Base-by-base conservation (phyloP, 35 echinoderm and acorn worm species). In the Lytechinus variegatus region DNA sequence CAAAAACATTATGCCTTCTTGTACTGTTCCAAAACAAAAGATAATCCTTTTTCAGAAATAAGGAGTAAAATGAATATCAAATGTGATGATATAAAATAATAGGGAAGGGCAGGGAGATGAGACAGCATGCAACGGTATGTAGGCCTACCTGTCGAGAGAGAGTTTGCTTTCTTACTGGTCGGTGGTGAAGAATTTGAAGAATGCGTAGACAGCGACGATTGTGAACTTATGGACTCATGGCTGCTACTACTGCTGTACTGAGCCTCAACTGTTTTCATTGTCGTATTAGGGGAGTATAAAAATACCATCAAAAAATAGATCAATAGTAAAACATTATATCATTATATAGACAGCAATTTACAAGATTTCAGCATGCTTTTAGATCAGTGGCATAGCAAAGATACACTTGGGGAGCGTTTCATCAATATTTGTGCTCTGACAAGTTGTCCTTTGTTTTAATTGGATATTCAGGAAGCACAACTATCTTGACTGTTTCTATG, bases 161-260 rank as follows among this genome's bases (percentile, higher is more conserved):
- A 99, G 87, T 99, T 99, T 55, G 98, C 96, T 94, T 99, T 99
- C 95, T 99, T 99, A 86, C 95, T 99, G 86, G 98, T 89, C 16
- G 98, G 98, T 44, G 98, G 98, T 14, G 98, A 99, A 0, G 98
- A 99, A 56, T 94, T 99, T 27, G 98, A 99, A 44, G 98, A 99
- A 90, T 99, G 98, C 24, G 98, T 99, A 28, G 98, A 97, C 44
- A 97, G 96, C 86, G 98, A 99, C n/a, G 98, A 98, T 91, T 95
- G 93, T 16, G 98, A 99, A 89, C 98, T 99, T 86, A 99, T 99
- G 9, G 98, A 99, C 92, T 99, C 98, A 54, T 96, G 94, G 92
- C 98, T 99, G 87, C 97, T 97, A 95, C 98, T 99, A 60, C 96
- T 97, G 95, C 98, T 99, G 98, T 97, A 99, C 87, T 97, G 98